Percentiles rank a stretch among this genome's conserved stretches.
Conservation (phyloP, 2,888 invertebrate species). For the Sepiola atlantica region DNA sequence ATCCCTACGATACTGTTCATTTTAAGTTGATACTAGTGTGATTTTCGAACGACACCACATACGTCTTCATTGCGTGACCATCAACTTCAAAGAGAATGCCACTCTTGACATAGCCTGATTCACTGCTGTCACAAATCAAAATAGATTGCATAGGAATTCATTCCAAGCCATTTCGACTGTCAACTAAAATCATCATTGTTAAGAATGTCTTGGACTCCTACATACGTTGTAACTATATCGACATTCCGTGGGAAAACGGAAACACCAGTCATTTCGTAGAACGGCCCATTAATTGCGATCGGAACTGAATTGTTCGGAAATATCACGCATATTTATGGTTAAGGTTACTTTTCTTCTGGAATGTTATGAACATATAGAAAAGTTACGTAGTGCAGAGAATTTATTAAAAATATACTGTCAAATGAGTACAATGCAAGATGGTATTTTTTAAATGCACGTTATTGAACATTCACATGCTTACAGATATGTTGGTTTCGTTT, state of each 20-base stretch:
- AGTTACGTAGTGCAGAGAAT: too few relatives aligned
- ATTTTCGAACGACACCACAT: not conserved
- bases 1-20: too few relatives aligned
- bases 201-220: not conserved
- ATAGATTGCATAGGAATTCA: not conserved
- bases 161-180: constrained; percentile 9
- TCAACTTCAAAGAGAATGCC: not conserved
- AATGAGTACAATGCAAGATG: too few relatives aligned
- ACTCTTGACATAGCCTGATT: not conserved
- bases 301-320: not conserved
- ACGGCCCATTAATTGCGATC: not conserved
- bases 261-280: not conserved
- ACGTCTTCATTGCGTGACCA: not conserved
- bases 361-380: not conserved
- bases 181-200: not conserved
- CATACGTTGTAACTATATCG: not conserved
- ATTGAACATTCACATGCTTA: too few relatives aligned
- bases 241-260: not conserved
- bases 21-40: too few relatives aligned
- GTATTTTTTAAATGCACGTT: too few relatives aligned
- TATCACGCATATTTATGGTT: not conserved
- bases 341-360: not conserved
- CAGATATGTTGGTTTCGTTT: too few relatives aligned
- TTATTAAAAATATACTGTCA: too few relatives aligned
- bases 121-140: not conserved